Conservation (phyloP, 2,888 invertebrate species). For the Leucophenga montana region DNA sequence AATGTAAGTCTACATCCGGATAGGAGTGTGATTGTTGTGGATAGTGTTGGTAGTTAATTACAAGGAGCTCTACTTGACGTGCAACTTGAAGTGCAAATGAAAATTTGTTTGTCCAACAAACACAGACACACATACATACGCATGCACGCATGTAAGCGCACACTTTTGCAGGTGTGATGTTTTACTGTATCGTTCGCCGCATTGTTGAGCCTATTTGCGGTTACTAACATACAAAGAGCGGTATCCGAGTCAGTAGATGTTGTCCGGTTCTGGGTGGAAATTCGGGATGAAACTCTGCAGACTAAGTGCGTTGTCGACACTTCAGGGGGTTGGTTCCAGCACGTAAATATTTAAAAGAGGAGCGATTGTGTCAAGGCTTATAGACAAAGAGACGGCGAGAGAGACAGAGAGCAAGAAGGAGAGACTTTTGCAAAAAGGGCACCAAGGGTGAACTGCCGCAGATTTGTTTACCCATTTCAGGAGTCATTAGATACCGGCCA, state of each 20-base stretch:
- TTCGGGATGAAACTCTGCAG: no score
- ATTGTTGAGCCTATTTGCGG: conserved; percentile 35
- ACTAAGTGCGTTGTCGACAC: conserved; percentile 1
- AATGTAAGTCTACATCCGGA: no score
- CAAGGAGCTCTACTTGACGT: conserved; percentile 17
- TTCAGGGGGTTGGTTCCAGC: neutral
- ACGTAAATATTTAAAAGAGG: conserved; percentile 22
- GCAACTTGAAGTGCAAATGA: conserved; percentile 13
- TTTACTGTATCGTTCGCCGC: neutral
- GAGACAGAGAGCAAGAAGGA: neutral
- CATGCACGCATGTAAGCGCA: neutral
- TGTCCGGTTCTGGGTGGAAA: no score
- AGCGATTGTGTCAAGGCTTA: neutral
- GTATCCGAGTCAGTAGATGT: neutral
- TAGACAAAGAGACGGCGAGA: neutral
- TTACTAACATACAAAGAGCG: conserved; percentile 19
- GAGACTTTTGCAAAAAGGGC: neutral
- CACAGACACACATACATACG: conserved; percentile 11
- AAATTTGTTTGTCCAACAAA: conserved; percentile 22
- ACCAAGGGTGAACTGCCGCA: conserved; percentile 24
- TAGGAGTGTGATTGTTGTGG: no score
- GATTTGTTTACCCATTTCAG: conserved; percentile 47
- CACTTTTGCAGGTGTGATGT: neutral
- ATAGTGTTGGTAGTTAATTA: no score
- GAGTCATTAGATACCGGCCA: conserved; percentile 40